A percentile compares a stretch with the other conserved stretches of the same genome.
Evolutionary conservation across 2,113 vertebrate genomes (phyloP).

Genomic region (Probosciger aterrimus): DNA sequence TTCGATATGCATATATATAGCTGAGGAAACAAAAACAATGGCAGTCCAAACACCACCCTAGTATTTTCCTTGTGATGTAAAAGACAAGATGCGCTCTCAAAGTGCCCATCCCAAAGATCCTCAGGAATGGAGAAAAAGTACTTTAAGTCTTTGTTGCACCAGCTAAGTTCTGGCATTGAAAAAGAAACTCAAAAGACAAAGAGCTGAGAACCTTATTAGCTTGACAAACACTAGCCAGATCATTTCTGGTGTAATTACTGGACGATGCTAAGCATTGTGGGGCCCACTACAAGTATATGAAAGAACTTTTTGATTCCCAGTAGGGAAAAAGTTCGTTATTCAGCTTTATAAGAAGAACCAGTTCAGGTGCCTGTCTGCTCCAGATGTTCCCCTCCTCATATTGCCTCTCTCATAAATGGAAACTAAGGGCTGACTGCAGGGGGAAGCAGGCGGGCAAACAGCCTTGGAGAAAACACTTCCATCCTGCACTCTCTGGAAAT

Average conservation of each 20-base stretch:
- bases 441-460: neutral
- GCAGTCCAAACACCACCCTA: neutral
- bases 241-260: neutral
- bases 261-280: neutral
- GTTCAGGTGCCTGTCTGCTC: neutral
- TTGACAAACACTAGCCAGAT: neutral
- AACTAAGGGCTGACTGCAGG: neutral
- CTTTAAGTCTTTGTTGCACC: neutral
- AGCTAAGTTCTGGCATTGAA: neutral
- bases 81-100: neutral
- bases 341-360: neutral
- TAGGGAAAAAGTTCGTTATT: neutral
- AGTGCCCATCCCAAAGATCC: neutral
- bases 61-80: neutral
- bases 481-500: neutral
- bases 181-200: neutral
- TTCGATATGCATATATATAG: neutral
- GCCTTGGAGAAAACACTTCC: neutral
- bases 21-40: neutral
- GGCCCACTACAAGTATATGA: fast-evolving
- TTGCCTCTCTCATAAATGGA: neutral
- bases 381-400: neutral
- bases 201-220: neutral
- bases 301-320: neutral
- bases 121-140: neutral